These are phyloP conservation scores for Mesembrinibis cayennensis DNA, from an alignment of 2,113 vertebrate genomes.

Conservation along the genomic window DNA sequence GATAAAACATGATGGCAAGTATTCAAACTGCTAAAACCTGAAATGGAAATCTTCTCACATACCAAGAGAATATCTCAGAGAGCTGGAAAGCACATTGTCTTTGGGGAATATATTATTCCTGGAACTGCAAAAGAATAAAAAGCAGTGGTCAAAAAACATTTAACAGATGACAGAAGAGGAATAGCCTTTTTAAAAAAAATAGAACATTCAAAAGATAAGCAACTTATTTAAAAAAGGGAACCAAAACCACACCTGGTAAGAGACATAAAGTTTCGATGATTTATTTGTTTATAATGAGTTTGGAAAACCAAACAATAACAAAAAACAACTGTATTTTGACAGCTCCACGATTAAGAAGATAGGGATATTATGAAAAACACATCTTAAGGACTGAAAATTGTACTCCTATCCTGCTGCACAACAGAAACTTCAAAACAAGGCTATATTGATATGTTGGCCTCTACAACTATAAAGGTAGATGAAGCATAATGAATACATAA, in stretches of 20 bases:
- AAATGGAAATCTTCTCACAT: background rate
- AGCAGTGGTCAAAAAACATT: background rate
- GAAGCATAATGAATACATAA: background rate
- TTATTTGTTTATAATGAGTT: background rate
- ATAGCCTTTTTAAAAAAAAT: background rate
- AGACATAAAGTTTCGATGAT: background rate
- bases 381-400: background rate
- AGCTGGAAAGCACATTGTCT: background rate
- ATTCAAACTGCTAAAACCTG: background rate
- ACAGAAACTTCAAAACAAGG: background rate
- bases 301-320: background rate
- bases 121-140: background rate
- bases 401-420: background rate
- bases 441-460: rapidly evolving
- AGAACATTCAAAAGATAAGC: background rate
- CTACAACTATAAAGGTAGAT: background rate
- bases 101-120: background rate
- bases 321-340: background rate
- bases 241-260: background rate
- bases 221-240: background rate
- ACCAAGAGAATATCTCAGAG: background rate
- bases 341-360: background rate
- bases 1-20: background rate
- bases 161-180: background rate
- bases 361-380: background rate